A percentile compares a stretch with the other conserved stretches of the same genome.
Conservation (phyloP, 2,888 invertebrate genomes). For the Lithophane socia region DNA sequence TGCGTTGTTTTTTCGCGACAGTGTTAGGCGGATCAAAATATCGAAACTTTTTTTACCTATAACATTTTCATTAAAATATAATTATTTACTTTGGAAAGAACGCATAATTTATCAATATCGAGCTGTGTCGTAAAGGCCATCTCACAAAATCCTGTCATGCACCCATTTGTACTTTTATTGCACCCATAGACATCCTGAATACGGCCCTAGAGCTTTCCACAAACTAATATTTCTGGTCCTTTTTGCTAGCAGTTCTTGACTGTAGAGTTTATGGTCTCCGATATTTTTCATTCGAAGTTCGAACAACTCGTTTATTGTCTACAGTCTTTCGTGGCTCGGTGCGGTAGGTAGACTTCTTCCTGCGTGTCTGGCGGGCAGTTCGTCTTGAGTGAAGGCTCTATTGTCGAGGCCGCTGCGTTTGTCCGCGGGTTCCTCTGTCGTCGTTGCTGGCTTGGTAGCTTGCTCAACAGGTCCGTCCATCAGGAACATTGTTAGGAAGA, state of each 20-base stretch:
- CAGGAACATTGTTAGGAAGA: constrained; percentile 95
- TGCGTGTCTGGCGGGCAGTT: constrained; percentile 72
- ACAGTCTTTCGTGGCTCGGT: constrained; percentile 73
- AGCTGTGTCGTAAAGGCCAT: constrained; percentile 11
- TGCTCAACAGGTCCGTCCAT: constrained; percentile 92
- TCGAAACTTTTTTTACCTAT: neutral
- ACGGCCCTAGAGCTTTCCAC: constrained; percentile 28
- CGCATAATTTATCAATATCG: constrained; percentile 10
- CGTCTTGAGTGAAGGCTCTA: constrained; percentile 89
- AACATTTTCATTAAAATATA: constrained; percentile 5
- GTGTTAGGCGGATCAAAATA: constrained; percentile 42
- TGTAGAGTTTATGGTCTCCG: constrained; percentile 27
- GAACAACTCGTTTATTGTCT: constrained; percentile 41
- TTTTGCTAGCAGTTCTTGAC: constrained; percentile 39
- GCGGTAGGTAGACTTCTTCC: constrained; percentile 65
- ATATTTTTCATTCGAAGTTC: constrained; percentile 9
- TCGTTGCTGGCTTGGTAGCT: constrained; percentile 35
- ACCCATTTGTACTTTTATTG: constrained; percentile 55
- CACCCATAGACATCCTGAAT: constrained; percentile 45
- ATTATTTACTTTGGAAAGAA: constrained; percentile 47
- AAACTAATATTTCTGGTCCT: constrained; percentile 31
- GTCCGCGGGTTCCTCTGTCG: constrained; percentile 53
- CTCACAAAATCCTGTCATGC: constrained; percentile 37
- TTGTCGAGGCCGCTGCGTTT: constrained; percentile 88
- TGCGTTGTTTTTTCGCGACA: constrained; percentile 5